These are phyloP conservation scores for Palaemon carinicauda DNA, from an alignment of 1,140 invertebrate genomes.

Conservation along the genomic window DNA sequence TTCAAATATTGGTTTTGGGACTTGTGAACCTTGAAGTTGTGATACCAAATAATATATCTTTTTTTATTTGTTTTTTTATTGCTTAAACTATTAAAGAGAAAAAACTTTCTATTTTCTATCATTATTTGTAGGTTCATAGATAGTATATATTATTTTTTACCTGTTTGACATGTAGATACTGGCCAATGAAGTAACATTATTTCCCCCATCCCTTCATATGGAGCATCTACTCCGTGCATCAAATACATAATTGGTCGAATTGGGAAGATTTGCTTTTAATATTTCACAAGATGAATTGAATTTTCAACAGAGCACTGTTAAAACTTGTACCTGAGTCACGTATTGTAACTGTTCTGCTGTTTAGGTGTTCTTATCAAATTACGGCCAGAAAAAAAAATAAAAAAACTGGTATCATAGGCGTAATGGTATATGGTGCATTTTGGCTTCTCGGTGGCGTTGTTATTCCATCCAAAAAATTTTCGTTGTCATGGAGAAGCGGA, in stretches of 20 bases:
- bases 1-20: conserved; percentile 13
- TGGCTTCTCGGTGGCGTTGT: too few relatives aligned
- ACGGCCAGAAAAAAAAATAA: neutral
- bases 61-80: conserved; percentile 49
- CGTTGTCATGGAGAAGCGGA: too few relatives aligned
- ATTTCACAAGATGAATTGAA: neutral
- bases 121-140: conserved; percentile 57
- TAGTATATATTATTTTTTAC: conserved; percentile 57
- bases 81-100: conserved; percentile 21
- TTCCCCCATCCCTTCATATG: conserved; percentile 34
- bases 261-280: conserved; percentile 11
- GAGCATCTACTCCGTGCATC: conserved; percentile 54
- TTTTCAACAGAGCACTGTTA: conserved; percentile 16
- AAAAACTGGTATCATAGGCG: neutral
- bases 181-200: conserved; percentile 47
- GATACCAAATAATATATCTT: conserved; percentile 42
- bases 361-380: conserved; percentile 29
- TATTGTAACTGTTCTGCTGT: conserved; percentile 36
- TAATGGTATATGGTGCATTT: too few relatives aligned
- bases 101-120: conserved; percentile 54
- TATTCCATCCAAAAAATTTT: too few relatives aligned
- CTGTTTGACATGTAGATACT: conserved; percentile 51
- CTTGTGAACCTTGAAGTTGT: conserved; percentile 36
- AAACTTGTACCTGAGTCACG: conserved; percentile 50
- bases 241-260: conserved; percentile 30